Evolutionary conservation across 2,888 invertebrate species (phyloP).

Genomic region (Chymomyza amoena): DNA sequence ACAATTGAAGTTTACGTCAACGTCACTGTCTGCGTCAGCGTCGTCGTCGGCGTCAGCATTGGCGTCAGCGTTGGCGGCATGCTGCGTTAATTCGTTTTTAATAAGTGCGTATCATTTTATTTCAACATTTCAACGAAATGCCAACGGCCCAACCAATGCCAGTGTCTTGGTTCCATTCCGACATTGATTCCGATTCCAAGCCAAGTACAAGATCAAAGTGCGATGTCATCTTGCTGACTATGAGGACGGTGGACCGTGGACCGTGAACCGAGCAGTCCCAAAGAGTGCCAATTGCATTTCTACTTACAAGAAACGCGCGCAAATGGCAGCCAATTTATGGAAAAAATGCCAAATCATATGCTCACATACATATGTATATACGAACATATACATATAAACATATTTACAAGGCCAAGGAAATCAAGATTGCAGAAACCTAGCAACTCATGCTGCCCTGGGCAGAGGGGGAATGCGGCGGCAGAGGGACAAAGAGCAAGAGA

Average conservation of each 20-base stretch:
- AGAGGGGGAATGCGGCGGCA: neutral
- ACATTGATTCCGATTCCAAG: slow-evolving; percentile 39
- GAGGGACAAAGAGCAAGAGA: slow-evolving; percentile 1
- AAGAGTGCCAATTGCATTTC: slow-evolving; percentile 74
- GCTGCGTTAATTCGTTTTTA: slow-evolving; percentile 73
- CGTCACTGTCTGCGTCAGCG: slow-evolving; percentile 32
- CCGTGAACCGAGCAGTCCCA: slow-evolving; percentile 6
- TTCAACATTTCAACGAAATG: slow-evolving; percentile 62
- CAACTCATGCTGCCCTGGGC: slow-evolving; percentile 3
- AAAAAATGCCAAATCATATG: slow-evolving; percentile 64
- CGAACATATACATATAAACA: neutral
- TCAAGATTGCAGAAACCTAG: slow-evolving; percentile 61
- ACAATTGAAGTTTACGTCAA: slow-evolving; percentile 32
- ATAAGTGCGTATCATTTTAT: slow-evolving; percentile 75
- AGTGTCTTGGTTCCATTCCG: slow-evolving; percentile 6
- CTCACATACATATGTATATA: neutral
- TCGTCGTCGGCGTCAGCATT: slow-evolving; percentile 10
- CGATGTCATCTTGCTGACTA: slow-evolving; percentile 57
- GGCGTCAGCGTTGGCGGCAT: slow-evolving; percentile 46
- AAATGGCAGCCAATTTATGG: slow-evolving; percentile 72
- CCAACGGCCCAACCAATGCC: slow-evolving; percentile 11
- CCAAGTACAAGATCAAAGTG: slow-evolving; percentile 39
- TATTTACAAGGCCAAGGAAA: slow-evolving; percentile 61
- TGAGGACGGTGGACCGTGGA: neutral
- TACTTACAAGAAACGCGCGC: slow-evolving; percentile 38